Evolutionary conservation across 2,888 invertebrate species (phyloP), one percentile per base, ranked within the genome.

Genomic region (Sylvicola cinctus): DNA sequence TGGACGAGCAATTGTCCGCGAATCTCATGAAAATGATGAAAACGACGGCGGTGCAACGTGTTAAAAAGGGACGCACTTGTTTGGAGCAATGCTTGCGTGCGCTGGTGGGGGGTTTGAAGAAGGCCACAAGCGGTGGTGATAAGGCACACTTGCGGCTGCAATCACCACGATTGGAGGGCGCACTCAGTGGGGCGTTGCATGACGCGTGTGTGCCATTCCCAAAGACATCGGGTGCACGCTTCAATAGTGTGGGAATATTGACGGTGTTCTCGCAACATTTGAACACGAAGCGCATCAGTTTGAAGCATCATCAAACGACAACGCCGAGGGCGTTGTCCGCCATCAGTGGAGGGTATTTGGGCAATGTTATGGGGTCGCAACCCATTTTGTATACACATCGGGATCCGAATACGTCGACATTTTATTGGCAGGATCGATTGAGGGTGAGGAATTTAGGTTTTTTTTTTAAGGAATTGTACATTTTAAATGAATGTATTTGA

Each of bases 171-270:
- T 37, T 58, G 3, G 58, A 58, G 36, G 58, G 58, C 6, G 58
- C 57, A 0, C 38, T 55, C 3, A 51, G 53, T 8, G 49, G 50
- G 3, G 55, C 56, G 2, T 38, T 58, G 4, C 57, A 58, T 34
- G 84, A 84, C 48, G 74, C 81, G 6, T 83, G 81, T 50, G 81
- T 95, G 43, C 93, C 93, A 1, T 95, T 90, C 55, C 93, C 93
- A 1, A 66, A 87, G 35, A 93, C 91, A 0, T 88, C 87, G 8
- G 91, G 91, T 2, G 91, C 88, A 0, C 76, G 80, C 46, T 95
- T 93, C 64, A 87, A 84, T 55, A 79, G 80, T 16, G 79, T 80
- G 15, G 84, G 84, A 46, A 69, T 74, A 36, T 58, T 95, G 37
- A 87, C 88, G 1, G 81, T 81, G 42, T 93, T 93, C 58, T 77